Conservation (phyloP, 2,113 vertebrate species). For the Carollia perspicillata region DNA sequence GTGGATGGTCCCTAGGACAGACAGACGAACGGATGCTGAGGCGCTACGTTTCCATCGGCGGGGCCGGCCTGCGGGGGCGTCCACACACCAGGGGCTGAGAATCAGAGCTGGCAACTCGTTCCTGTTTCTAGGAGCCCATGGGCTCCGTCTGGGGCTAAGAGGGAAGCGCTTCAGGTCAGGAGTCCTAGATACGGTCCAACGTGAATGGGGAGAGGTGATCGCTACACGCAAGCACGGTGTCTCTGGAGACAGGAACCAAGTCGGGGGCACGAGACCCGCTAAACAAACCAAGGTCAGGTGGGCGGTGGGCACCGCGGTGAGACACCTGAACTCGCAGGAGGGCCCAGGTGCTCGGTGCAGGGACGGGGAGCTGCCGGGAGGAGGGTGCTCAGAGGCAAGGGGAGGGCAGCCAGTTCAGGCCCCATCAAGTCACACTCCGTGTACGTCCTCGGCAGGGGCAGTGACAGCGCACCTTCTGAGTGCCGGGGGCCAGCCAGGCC, state of each 20-base stretch:
- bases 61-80: no score
- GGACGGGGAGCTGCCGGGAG: accelerated
- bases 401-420: accelerated
- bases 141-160: not conserved
- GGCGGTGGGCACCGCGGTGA: accelerated
- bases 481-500: not conserved
- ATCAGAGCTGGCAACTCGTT: accelerated
- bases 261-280: not conserved
- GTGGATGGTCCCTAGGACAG: not conserved
- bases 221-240: accelerated
- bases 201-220: not conserved
- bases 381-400: not conserved
- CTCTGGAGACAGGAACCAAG: accelerated
- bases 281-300: not conserved
- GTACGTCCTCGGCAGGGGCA: accelerated
- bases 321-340: not conserved
- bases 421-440: no score
- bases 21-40: accelerated
- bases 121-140: not conserved
- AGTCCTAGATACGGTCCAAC: accelerated
- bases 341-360: not conserved
- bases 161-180: accelerated
- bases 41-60: accelerated
- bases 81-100: accelerated
- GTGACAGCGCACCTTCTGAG: not conserved